Percentiles rank a stretch among this genome's conserved stretches.
These are phyloP conservation scores for Paradoxurus hermaphroditus DNA, from an alignment of 2,113 vertebrate genomes.

Conservation along the genomic window DNA sequence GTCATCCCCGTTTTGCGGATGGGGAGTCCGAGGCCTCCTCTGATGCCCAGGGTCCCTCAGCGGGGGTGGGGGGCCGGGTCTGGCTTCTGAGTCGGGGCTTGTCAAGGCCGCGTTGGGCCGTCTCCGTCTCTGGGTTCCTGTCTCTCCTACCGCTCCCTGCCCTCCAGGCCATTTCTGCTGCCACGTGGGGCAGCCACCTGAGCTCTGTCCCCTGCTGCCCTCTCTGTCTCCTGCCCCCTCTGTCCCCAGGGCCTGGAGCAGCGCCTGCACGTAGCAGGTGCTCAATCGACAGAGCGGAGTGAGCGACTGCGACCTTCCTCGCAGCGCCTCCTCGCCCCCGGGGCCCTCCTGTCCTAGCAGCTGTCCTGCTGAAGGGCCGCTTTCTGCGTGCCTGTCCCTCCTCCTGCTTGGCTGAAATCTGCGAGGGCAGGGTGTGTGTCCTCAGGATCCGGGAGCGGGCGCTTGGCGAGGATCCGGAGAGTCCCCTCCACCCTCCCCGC, in stretches of 20 bases:
- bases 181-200: neutral
- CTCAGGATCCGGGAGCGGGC: accelerated
- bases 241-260: neutral
- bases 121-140: neutral
- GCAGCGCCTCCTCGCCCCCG: accelerated
- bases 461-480: accelerated
- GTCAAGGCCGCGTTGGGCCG: accelerated
- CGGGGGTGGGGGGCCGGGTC: neutral
- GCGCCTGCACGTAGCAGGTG: neutral
- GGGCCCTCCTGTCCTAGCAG: neutral
- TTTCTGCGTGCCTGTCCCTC: neutral
- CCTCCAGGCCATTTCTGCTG: neutral
- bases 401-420: neutral
- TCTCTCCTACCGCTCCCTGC: neutral
- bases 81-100: neutral
- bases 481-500: accelerated
- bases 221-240: neutral
- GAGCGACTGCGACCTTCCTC: neutral
- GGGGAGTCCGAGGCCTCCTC: accelerated
- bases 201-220: neutral
- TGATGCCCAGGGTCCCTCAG: neutral
- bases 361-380: no score
- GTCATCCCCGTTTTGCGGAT: neutral
- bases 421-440: neutral
- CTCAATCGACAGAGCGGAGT: neutral